These are phyloP conservation scores for Tamias sibiricus DNA, from an alignment of 2,113 vertebrate species.

Conservation along the genomic window DNA sequence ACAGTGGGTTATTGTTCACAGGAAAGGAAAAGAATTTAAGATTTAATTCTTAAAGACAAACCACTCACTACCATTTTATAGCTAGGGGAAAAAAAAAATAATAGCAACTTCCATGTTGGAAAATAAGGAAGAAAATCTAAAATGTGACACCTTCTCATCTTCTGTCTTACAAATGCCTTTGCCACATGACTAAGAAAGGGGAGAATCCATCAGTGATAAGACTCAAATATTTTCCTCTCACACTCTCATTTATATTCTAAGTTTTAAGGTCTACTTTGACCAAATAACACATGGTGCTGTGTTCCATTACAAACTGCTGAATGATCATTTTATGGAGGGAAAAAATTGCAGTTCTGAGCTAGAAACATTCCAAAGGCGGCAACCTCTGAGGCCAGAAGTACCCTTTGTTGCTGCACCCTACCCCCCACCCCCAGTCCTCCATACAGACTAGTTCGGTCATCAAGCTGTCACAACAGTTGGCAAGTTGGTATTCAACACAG, in stretches of 20 bases:
- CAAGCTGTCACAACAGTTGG: conserved; percentile 57
- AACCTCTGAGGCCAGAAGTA: neutral
- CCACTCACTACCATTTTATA: neutral
- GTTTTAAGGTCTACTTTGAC: neutral
- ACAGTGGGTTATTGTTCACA: neutral
- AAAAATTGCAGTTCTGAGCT: neutral
- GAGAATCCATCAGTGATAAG: neutral
- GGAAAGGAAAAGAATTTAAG: neutral
- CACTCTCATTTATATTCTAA: neutral
- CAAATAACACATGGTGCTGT: neutral
- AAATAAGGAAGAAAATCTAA: neutral
- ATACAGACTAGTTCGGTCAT: neutral
- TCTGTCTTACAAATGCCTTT: neutral
- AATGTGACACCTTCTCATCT: neutral
- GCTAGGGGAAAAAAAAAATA: neutral
- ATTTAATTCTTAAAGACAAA: conserved; percentile 8
- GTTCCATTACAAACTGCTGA: neutral
- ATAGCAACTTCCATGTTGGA: neutral
- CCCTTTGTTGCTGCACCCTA: neutral
- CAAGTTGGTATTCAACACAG: neutral
- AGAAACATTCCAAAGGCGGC: neutral
- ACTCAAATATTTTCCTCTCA: neutral
- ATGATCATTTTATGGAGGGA: neutral
- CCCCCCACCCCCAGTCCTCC: neutral
- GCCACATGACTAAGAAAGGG: neutral